Evolutionary conservation across 2,113 vertebrate species (phyloP), one percentile per base, ranked within the genome.

Genomic region (Dicentrarchus labrax): DNA sequence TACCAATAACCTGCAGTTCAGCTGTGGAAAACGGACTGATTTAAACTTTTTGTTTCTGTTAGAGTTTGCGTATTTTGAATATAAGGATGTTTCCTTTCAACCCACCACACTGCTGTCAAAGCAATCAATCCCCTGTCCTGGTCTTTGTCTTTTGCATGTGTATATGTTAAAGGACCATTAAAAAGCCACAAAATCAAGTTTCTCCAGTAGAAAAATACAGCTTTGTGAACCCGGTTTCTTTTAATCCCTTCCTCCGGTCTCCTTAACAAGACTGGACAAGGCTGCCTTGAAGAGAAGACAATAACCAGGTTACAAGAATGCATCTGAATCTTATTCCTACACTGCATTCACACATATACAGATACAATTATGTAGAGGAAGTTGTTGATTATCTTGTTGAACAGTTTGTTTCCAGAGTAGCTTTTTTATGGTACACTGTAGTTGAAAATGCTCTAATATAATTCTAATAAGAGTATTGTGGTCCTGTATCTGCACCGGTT

Each of bases 51-150:
- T 3, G 1, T 30, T 30, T 30, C 30, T 30, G 2, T 30, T 24
- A 47, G 11, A 13, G 13, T 51, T 24, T 13, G 1, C 54, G 8
- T 13, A 65, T 50, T 67, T 56, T 6, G 13, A 6, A 45, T 53
- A 12, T 36, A 6, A 43, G 6, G n/a, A n/a, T 38, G 22, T 72
- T 56, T 65, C 38, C 36, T 87, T 88, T 81, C 41, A 71, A 24
- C 21, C 56, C 9, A 16, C 48, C 53, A 53, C 62, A 22, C 50
- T 57, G 56, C 54, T 64, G 68, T 80, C 22, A 56, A 19, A 65
- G 48, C 30, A 51, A 21, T 47, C 17, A 36, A 21, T 47, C 36
- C 48, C 22, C 24, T 43, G 65, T 54, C 1, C 39, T 17, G 51
- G 22, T n/a, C 13, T 64, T 80, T 84, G 69, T 88, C 13, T 39